These are phyloP conservation scores for Melanogrammus aeglefinus DNA, from an alignment of 2,797 vertebrate species.

Conservation along the genomic window DNA sequence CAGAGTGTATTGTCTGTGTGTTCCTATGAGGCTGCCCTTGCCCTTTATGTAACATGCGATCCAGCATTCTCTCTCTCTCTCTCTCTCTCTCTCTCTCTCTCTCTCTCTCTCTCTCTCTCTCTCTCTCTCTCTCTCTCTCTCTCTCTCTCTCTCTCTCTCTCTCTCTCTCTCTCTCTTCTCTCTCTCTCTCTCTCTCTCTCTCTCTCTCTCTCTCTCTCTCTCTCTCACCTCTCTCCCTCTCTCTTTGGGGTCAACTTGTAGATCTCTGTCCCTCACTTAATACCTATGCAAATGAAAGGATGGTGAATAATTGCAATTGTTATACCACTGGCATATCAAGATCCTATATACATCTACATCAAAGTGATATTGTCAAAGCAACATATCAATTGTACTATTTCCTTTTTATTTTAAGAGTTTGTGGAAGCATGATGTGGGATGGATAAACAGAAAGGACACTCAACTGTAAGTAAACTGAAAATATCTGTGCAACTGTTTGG, in stretches of 20 bases:
- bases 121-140: constrained; percentile 1
- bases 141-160: constrained; percentile 48
- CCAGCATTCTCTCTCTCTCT: constrained; percentile 65
- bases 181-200: constrained; percentile 1
- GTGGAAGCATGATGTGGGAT: constrained; percentile 77
- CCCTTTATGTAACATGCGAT: constrained; percentile 53
- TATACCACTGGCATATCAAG: not conserved
- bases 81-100: constrained; percentile 7
- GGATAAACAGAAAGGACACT: constrained; percentile 70
- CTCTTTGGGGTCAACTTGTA: not conserved
- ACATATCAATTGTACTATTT: not conserved
- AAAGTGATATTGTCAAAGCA: not conserved
- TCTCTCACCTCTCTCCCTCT: not conserved
- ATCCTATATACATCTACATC: not conserved
- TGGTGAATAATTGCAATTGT: not conserved
- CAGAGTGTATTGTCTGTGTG: constrained; percentile 25
- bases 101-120: not conserved
- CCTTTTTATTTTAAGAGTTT: constrained; percentile 58
- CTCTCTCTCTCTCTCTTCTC: not conserved
- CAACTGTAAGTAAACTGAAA: constrained; percentile 57
- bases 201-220: not conserved
- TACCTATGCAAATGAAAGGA: not conserved
- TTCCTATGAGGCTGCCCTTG: constrained; percentile 17
- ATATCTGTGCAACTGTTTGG: not conserved
- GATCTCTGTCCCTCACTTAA: not conserved